phyloP scores from a whole-genome alignment of 2,888 invertebrate genomes.

The Tetanocera ferruginea region DNA sequence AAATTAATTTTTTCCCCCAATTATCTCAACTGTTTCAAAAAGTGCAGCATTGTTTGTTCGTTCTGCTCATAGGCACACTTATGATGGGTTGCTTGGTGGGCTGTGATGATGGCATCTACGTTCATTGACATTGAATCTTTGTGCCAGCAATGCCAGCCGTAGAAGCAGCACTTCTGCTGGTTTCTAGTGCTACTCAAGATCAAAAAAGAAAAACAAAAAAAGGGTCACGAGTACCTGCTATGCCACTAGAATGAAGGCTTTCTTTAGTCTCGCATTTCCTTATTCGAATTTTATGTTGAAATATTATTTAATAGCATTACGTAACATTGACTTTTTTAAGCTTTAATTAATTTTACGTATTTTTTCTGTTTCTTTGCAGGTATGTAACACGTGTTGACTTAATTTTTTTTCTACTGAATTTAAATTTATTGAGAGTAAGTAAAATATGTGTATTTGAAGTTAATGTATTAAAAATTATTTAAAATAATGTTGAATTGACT shows the following conservation, averaged over 20 bases:
- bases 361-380: constrained; percentile 8
- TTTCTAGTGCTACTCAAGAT: not conserved
- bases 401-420: not conserved
- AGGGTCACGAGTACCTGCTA: not conserved
- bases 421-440: not conserved
- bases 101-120: not conserved
- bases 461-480: too few species aligned
- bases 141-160: not conserved
- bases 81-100: too few species aligned
- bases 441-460: not conserved
- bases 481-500: too few species aligned
- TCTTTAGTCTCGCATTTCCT: too few species aligned
- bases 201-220: not conserved
- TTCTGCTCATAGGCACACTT: too few species aligned
- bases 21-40: too few species aligned
- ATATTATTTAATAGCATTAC: too few species aligned
- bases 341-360: not conserved
- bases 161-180: not conserved
- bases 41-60: too few species aligned
- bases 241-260: not conserved
- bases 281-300: too few species aligned
- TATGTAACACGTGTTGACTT: not conserved
- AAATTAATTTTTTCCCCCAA: too few species aligned
- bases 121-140: constrained; percentile 8
- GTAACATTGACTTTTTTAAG: not conserved